Evolutionary conservation across 2,888 invertebrate genomes (phyloP).

Genomic region (Cyclophora albipunctata): DNA sequence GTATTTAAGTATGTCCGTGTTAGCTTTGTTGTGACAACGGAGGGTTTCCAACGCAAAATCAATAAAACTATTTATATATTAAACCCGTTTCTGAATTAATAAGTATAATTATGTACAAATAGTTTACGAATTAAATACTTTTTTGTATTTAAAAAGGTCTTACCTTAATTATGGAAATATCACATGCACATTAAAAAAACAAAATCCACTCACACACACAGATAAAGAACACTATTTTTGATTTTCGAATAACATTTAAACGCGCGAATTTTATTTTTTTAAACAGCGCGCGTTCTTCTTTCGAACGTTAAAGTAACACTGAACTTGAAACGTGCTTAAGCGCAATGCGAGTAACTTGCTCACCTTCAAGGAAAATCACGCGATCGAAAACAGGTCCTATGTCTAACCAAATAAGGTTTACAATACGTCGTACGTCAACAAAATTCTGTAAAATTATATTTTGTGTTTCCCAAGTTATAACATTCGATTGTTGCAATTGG

Average conservation of each 20-base stretch:
- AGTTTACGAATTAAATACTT: too few relatives aligned
- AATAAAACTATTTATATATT: too few relatives aligned
- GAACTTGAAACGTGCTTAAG: slow-evolving; percentile 53
- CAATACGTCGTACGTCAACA: slow-evolving; percentile 5
- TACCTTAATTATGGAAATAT: too few relatives aligned
- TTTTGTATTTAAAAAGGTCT: too few relatives aligned
- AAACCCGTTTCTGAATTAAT: too few relatives aligned
- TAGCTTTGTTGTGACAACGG: too few relatives aligned
- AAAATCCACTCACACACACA: slow-evolving; percentile 23
- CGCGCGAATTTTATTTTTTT: slow-evolving; percentile 4
- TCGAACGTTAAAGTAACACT: slow-evolving; percentile 51
- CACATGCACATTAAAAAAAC: slow-evolving; percentile 20
- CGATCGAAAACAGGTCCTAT: slow-evolving; percentile 10
- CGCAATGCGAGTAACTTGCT: slow-evolving; percentile 37
- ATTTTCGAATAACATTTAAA: neutral
- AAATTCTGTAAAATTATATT: slow-evolving; percentile 25
- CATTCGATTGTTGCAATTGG: too few relatives aligned
- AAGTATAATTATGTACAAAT: too few relatives aligned
- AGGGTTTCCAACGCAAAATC: too few relatives aligned
- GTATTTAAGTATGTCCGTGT: too few relatives aligned
- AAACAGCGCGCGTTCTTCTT: slow-evolving; percentile 29
- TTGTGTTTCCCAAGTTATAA: slow-evolving; percentile 28
- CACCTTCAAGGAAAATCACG: slow-evolving; percentile 31
- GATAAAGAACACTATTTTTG: slow-evolving; percentile 25
- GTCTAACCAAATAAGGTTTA: slow-evolving; percentile 6